Base-by-base conservation (phyloP, 2,888 invertebrate species). In the Diarsia brunnea region DNA sequence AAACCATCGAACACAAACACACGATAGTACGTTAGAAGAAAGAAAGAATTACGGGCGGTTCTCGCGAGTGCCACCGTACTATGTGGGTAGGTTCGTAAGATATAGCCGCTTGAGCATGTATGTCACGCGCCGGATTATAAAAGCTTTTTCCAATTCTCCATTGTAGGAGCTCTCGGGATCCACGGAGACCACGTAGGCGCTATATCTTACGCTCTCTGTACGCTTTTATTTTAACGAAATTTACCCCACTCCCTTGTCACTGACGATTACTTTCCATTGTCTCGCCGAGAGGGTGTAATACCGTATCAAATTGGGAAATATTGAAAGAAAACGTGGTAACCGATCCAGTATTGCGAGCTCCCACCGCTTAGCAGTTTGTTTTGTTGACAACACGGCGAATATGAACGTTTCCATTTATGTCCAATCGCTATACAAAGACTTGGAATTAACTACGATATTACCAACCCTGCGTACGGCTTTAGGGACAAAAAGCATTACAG, bases 101-200 rank as follows among this genome's bases (percentile, higher is more conserved):
- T 91, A 91, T 90, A 89, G 90, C 89, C 91, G 90, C 90, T 95
- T 94, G 92, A 89, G 91, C 95, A 96, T 96, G 96, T 96, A 92
- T 93, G 95, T 96, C 96, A 96, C 96, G 96, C 94, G 90, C 93
- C 90, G 95, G 96, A 96, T 96, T 96, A 96, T 96, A 96, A 96
- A 96, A 96, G 96, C 96, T 95, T 96, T 96, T 96, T 96, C 96
- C 96, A 96, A 96, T 96, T 96, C 96, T 95, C 96, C 93, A 95
- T 95, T 94, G 96, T 94, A 92, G 93, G 91, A 94, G 94, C 93
- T 92, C 94, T 90, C 90, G 93, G 92, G 94, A 93, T 93, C 93
- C 93, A 89, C 93, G 92, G 94, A 93, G 94, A 94, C 96, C 96
- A 96, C 96, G 96, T 96, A 95, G 95, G 94, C 94, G 95, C 96